A percentile compares a stretch with the other conserved stretches of the same genome.
Conservation (phyloP, 2,797 vertebrate species). For the Falco berigora region DNA sequence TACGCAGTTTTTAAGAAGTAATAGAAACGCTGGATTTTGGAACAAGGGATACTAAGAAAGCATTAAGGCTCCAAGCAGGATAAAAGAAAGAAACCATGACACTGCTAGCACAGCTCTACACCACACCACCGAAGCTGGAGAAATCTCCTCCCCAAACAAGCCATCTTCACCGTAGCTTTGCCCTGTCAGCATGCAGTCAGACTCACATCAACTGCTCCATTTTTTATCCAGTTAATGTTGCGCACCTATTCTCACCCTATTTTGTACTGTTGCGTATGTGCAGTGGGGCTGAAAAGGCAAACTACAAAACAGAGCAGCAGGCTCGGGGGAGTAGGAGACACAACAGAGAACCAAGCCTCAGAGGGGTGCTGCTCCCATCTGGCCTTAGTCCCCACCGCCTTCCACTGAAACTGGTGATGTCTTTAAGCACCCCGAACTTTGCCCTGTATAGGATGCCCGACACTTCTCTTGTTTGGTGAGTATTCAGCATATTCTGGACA, state of each 20-base stretch:
- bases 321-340: neutral
- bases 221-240: neutral
- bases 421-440: neutral
- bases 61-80: neutral
- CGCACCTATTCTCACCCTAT: neutral
- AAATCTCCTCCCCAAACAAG: neutral
- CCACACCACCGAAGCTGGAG: neutral
- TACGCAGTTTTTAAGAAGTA: neutral
- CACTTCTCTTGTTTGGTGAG: neutral
- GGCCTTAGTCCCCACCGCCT: neutral
- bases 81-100: neutral
- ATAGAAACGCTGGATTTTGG: neutral
- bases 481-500: neutral
- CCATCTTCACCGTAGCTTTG: neutral
- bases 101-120: neutral
- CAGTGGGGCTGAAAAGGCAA: neutral
- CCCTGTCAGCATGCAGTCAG: neutral
- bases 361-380: neutral
- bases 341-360: neutral
- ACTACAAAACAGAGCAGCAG: neutral
- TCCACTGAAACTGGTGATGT: neutral
- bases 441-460: neutral
- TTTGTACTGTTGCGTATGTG: neutral
- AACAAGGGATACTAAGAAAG: neutral
- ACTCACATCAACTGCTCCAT: rapidly evolving